Conservation (phyloP, 2,888 invertebrate genomes). For the Cosmia pyralina region DNA sequence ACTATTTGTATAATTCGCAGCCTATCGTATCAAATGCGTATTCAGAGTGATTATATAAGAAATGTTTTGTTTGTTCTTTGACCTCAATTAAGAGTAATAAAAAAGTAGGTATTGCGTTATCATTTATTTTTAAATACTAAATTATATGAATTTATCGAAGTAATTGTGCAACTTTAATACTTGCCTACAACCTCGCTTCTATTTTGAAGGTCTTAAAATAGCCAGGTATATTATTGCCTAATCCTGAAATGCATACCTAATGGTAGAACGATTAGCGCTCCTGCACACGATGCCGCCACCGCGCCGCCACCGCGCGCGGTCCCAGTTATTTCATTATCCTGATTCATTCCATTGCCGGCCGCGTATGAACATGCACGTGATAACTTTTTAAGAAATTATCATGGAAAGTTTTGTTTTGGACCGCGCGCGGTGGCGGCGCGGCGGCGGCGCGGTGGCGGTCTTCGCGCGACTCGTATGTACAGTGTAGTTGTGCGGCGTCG, state of each 20-base stretch:
- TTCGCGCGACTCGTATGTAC: too few relatives aligned
- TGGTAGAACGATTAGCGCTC: not conserved
- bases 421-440: too few relatives aligned
- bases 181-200: conserved; percentile 11
- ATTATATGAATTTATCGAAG: conserved; percentile 5
- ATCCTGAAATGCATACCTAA: conserved; percentile 17
- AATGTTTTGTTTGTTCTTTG: conserved; percentile 42
- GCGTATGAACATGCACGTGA: too few relatives aligned
- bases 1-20: conserved; percentile 20
- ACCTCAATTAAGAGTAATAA: conserved; percentile 43
- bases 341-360: too few relatives aligned
- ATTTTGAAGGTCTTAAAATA: conserved; percentile 11
- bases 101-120: conserved; percentile 28
- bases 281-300: too few relatives aligned
- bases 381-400: too few relatives aligned
- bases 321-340: too few relatives aligned
- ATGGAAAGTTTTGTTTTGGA: too few relatives aligned
- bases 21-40: conserved; percentile 21
- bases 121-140: conserved; percentile 30
- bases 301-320: too few relatives aligned
- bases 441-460: too few relatives aligned
- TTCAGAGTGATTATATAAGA: conserved; percentile 12
- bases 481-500: too few relatives aligned
- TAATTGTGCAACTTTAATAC: conserved; percentile 4
- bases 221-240: conserved; percentile 15